A percentile compares a stretch with the other conserved stretches of the same genome.
Evolutionary conservation across 2,113 vertebrate species (phyloP).

Genomic region (Ondatra zibethicus): DNA sequence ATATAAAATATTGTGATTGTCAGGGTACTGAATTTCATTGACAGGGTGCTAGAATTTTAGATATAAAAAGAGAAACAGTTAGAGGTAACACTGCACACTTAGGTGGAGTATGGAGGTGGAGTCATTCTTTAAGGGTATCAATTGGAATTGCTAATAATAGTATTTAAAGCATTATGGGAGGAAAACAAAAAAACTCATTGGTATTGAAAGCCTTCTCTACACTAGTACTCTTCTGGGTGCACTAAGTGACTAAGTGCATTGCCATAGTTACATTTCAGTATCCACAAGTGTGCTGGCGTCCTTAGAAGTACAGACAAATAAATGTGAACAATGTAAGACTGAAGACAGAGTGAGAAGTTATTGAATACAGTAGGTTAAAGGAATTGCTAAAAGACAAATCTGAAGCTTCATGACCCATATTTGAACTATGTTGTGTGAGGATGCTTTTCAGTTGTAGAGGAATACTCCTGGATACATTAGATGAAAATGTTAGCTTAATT

Average conservation of each 20-base stretch:
- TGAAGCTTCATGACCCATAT: not conserved
- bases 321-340: too few species aligned
- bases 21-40: not conserved
- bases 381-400: too few species aligned
- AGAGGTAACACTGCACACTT: not conserved
- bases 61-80: not conserved
- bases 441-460: not conserved
- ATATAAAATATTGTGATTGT: not conserved
- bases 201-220: not conserved
- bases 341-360: not conserved
- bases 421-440: not conserved
- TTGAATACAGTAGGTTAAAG: not conserved
- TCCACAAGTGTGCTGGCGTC: not conserved
- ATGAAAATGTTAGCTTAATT: not conserved
- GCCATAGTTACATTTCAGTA: not conserved
- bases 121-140: not conserved
- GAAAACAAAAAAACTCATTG: not conserved
- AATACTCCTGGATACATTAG: not conserved
- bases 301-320: not conserved
- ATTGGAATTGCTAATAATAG: not conserved
- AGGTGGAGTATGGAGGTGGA: not conserved
- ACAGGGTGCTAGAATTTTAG: not conserved
- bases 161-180: slow-evolving; percentile 18
- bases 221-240: not conserved
- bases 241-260: not conserved